phyloP scores from a whole-genome alignment of 2,797 vertebrate genomes.

The Coracias cyanogaster region DNA sequence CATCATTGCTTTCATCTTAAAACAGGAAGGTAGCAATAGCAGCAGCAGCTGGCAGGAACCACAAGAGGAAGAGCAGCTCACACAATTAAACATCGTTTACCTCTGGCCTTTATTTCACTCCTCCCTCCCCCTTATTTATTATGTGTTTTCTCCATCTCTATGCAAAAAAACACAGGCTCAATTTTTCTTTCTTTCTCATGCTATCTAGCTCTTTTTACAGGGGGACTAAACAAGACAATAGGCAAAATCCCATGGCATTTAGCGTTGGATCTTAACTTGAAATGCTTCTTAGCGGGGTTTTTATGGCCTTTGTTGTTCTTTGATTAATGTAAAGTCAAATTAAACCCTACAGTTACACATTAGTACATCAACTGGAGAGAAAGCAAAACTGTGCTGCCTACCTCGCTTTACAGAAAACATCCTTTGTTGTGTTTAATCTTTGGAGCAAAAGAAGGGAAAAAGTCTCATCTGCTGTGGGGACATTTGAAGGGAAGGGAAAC shows the following conservation, averaged over 20 bases:
- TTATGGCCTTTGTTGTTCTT: constrained; percentile 77
- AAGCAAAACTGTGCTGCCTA: not conserved
- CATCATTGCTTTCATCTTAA: constrained; percentile 89
- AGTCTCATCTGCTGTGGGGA: not conserved
- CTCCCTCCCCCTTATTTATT: constrained; percentile 85
- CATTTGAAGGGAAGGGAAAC: not conserved
- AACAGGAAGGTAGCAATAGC: constrained; percentile 83
- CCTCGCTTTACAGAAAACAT: constrained; percentile 47
- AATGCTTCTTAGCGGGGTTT: constrained; percentile 74
- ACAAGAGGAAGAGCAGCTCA: constrained; percentile 86
- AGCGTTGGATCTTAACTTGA: constrained; percentile 74
- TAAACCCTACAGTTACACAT: constrained; percentile 78
- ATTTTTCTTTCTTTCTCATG: constrained; percentile 89
- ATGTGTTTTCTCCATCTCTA: constrained; percentile 77
- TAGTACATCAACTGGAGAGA: constrained; percentile 62
- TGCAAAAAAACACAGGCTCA: constrained; percentile 74
- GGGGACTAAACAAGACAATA: constrained; percentile 75
- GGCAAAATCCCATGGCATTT: constrained; percentile 75
- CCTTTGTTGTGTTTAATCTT: constrained; percentile 57
- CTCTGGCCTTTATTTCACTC: constrained; percentile 89
- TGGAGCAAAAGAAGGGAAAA: not conserved
- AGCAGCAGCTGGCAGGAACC: constrained; percentile 90
- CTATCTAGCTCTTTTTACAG: constrained; percentile 83
- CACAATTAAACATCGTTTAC: constrained; percentile 90
- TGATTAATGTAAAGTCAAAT: constrained; percentile 92